phyloP scores from a whole-genome alignment of 2,888 invertebrate species.

The Sialis fuliginosa region DNA sequence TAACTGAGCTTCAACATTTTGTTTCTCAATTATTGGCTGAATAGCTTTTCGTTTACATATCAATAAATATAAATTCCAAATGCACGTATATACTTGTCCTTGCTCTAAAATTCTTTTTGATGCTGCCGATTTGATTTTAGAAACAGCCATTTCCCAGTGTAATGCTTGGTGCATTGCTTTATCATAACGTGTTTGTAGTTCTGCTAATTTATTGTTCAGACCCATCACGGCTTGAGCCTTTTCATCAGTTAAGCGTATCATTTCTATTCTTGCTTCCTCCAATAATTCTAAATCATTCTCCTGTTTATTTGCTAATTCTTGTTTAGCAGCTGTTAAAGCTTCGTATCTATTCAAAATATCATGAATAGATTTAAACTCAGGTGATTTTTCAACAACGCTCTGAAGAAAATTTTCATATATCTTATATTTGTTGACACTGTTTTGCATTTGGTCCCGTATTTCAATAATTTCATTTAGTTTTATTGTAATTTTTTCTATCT shows the following conservation, averaged over 20 bases:
- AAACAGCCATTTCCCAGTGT: constrained; percentile 41
- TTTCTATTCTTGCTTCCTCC: constrained; percentile 37
- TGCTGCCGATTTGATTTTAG: constrained; percentile 37
- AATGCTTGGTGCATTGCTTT: constrained; percentile 36
- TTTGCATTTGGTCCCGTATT: constrained; percentile 35
- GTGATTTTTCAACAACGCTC: constrained; percentile 32
- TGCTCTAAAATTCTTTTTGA: constrained; percentile 33
- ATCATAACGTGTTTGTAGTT: constrained; percentile 39
- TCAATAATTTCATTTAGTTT: constrained; percentile 30
- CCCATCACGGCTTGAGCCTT: constrained; percentile 43
- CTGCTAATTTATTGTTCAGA: constrained; percentile 41
- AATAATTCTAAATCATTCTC: constrained; percentile 35
- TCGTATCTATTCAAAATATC: constrained; percentile 47
- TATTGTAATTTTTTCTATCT: constrained; percentile 31
- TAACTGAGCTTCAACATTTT: constrained; percentile 40
- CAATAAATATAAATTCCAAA: constrained; percentile 43
- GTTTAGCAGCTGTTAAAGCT: constrained; percentile 39
- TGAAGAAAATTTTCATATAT: constrained; percentile 42
- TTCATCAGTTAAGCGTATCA: constrained; percentile 37
- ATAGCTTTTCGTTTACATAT: constrained; percentile 36
- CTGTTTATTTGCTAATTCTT: constrained; percentile 33
- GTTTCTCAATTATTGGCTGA: constrained; percentile 21
- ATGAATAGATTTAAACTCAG: constrained; percentile 36
- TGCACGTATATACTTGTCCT: constrained; percentile 35
- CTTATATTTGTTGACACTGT: constrained; percentile 34